A percentile compares a stretch with the other conserved stretches of the same genome.
These are phyloP conservation scores for Hofmannophila pseudospretella DNA, from an alignment of 2,888 invertebrate genomes.

Conservation along the genomic window DNA sequence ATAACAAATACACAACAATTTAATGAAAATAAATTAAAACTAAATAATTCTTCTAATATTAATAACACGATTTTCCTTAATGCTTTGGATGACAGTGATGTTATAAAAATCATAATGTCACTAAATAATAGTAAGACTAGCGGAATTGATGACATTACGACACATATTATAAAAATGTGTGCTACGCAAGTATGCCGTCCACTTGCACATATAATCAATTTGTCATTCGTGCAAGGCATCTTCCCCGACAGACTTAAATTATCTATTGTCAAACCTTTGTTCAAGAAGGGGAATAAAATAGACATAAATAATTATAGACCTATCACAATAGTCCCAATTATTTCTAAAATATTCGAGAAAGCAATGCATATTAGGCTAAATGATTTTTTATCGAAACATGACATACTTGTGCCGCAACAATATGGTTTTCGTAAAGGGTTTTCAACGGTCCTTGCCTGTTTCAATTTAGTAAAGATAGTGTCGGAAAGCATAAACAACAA, in stretches of 20 bases:
- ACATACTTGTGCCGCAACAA: neutral
- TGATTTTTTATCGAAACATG: neutral
- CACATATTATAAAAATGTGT: neutral
- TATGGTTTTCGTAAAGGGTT: neutral
- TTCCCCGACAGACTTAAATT: neutral
- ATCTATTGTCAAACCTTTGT: neutral
- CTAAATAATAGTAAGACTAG: neutral
- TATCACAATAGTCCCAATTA: neutral
- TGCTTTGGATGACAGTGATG: neutral
- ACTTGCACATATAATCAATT: neutral
- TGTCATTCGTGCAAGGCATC: neutral
- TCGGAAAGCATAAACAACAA: neutral
- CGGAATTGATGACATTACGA: neutral
- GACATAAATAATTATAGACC: slow-evolving; percentile 1
- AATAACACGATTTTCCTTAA: neutral
- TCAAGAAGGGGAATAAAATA: neutral
- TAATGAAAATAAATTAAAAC: neutral
- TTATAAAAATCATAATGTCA: neutral
- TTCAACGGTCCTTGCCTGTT: neutral
- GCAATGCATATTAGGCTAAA: neutral
- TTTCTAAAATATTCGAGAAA: slow-evolving; percentile 2
- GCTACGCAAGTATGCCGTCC: neutral
- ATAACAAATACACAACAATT: neutral
- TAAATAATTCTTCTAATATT: neutral
- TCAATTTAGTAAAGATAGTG: neutral